Evolutionary conservation across 2,797 vertebrate species (phyloP).

Genomic region (Galago senegalensis): DNA sequence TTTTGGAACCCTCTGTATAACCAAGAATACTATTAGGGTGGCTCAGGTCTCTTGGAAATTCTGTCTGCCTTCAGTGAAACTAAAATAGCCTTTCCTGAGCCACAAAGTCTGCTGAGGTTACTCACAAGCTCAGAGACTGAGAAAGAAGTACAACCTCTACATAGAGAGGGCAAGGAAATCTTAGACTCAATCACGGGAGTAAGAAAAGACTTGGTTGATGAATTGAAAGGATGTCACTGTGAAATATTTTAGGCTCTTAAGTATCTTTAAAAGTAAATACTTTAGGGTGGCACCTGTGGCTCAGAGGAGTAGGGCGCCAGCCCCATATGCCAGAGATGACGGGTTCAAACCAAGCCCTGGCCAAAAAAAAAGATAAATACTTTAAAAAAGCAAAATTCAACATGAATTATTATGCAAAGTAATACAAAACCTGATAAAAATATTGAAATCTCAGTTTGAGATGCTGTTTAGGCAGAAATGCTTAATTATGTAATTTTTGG

Average conservation of each 20-base stretch:
- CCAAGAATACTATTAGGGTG: neutral
- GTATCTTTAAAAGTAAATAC: neutral
- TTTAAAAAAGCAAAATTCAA: neutral
- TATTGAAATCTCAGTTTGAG: neutral
- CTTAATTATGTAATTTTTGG: neutral
- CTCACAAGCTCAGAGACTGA: neutral
- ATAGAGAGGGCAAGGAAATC: neutral
- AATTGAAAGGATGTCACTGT: neutral
- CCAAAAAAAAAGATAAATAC: no score
- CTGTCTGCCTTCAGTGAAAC: neutral
- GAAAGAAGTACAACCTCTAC: neutral
- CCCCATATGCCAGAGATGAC: no score
- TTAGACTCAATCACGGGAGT: neutral
- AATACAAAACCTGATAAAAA: neutral
- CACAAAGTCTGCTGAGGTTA: neutral
- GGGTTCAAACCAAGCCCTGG: no score
- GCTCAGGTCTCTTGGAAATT: neutral
- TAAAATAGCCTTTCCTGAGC: neutral
- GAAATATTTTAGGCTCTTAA: neutral
- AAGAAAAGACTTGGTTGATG: neutral
- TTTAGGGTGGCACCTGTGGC: neutral
- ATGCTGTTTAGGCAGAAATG: neutral
- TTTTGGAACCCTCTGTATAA: no score
- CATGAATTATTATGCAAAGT: neutral
- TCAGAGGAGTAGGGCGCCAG: no score